phyloP scores from a whole-genome alignment of 2,113 vertebrate species.

The Pelmatolapia mariae region DNA sequence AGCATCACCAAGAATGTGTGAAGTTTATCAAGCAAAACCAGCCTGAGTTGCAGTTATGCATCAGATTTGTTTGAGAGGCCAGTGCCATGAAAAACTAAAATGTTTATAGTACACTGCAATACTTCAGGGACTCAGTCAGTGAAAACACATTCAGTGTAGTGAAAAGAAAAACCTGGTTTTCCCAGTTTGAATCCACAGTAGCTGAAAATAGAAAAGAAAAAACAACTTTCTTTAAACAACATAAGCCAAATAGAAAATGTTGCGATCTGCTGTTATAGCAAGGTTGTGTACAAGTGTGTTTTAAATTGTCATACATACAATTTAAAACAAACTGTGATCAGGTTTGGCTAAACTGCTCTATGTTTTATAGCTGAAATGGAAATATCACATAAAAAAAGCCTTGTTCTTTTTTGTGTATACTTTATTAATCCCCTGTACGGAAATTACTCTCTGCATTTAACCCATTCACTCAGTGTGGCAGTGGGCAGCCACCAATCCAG shows the following conservation, averaged over 20 bases:
- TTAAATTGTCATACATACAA: neutral
- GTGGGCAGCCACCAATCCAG: neutral
- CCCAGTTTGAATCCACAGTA: neutral
- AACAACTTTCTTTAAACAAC: neutral
- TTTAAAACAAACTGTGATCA: neutral
- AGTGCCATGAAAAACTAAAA: neutral
- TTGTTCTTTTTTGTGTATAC: neutral
- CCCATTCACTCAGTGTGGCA: neutral
- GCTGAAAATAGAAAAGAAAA: neutral
- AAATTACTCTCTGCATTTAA: neutral
- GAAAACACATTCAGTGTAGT: neutral
- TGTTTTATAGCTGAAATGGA: neutral
- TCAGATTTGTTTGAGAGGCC: neutral
- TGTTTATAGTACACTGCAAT: neutral
- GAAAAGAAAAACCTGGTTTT: neutral
- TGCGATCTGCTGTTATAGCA: accelerated
- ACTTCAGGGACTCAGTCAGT: neutral
- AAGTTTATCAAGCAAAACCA: neutral
- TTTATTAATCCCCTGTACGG: neutral
- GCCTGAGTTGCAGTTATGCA: neutral
- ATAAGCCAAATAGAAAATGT: neutral
- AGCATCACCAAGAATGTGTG: neutral
- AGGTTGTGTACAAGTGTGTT: neutral
- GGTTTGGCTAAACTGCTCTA: neutral
- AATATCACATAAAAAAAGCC: neutral